phyloP scores from a whole-genome alignment of 1,140 invertebrate species.

The Brachionus asplanchnoidis region DNA sequence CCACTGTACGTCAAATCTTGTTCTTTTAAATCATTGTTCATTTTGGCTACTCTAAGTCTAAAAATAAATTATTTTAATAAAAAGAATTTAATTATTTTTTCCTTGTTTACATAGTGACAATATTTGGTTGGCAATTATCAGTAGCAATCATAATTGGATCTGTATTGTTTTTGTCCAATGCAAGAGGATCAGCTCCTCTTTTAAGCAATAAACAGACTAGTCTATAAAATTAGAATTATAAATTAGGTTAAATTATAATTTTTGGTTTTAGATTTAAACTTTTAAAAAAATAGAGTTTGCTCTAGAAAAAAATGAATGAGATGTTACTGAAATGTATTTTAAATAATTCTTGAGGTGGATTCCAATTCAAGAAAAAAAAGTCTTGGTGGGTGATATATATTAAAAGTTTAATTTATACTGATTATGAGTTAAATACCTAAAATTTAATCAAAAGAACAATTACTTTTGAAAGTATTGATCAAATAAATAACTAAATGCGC shows the following conservation, averaged over 20 bases:
- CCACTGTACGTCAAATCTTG: conserved; percentile 32
- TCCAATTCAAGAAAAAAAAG: too few relatives aligned
- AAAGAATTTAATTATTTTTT: not conserved
- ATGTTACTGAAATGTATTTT: too few relatives aligned
- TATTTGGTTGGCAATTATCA: conserved; percentile 38
- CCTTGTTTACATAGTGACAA: conserved; percentile 27
- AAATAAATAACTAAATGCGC: too few relatives aligned
- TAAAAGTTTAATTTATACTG: too few relatives aligned
- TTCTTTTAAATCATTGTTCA: conserved; percentile 41
- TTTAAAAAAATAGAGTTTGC: too few relatives aligned
- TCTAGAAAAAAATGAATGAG: too few relatives aligned
- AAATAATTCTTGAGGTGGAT: too few relatives aligned
- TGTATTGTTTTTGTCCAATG: conserved; percentile 16
- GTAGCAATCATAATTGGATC: conserved; percentile 42
- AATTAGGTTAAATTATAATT: not conserved
- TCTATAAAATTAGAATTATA: not conserved
- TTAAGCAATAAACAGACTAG: conserved; percentile 24
- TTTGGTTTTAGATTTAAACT: not conserved
- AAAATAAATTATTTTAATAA: not conserved
- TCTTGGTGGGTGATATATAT: too few relatives aligned
- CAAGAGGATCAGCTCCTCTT: conserved; percentile 38
- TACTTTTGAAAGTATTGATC: too few relatives aligned
- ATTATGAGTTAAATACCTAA: too few relatives aligned
- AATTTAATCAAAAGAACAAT: too few relatives aligned
- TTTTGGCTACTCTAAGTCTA: conserved; percentile 34